phyloP scores from a whole-genome alignment of 2,113 vertebrate genomes.

The Cebus imitator region DNA sequence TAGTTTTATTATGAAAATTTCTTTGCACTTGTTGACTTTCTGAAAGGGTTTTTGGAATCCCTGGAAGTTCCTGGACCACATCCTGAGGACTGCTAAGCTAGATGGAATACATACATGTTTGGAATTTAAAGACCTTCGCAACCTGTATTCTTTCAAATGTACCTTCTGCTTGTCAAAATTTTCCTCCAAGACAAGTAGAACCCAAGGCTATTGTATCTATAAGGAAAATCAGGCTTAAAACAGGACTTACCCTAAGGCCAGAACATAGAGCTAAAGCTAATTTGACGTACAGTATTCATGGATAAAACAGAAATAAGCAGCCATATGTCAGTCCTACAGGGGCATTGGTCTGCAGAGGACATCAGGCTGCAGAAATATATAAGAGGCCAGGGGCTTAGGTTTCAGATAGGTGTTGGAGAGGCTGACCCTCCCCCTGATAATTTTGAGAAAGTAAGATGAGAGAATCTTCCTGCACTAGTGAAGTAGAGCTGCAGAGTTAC shows the following conservation, averaged over 20 bases:
- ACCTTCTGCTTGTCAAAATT: conserved; percentile 17
- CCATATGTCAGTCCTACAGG: not conserved
- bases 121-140: not conserved
- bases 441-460: not conserved
- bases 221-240: conserved; percentile 3
- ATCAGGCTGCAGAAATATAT: not conserved
- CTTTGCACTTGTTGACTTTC: not conserved
- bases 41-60: not conserved
- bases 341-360: not conserved
- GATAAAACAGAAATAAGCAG: not conserved
- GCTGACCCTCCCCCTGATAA: not conserved
- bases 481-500: not conserved
- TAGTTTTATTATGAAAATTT: not conserved
- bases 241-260: conserved; percentile 10
- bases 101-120: not conserved
- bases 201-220: conserved; percentile 22
- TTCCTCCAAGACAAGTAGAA: conserved; percentile 24
- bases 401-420: not conserved
- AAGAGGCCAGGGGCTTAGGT: not conserved
- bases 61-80: rapidly evolving
- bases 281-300: not conserved
- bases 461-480: not conserved
- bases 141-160: not conserved
- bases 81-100: not conserved
- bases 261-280: conserved; percentile 26